These are phyloP conservation scores for Elymnias hypermnestra DNA, from an alignment of 1,140 invertebrate species.

Conservation along the genomic window DNA sequence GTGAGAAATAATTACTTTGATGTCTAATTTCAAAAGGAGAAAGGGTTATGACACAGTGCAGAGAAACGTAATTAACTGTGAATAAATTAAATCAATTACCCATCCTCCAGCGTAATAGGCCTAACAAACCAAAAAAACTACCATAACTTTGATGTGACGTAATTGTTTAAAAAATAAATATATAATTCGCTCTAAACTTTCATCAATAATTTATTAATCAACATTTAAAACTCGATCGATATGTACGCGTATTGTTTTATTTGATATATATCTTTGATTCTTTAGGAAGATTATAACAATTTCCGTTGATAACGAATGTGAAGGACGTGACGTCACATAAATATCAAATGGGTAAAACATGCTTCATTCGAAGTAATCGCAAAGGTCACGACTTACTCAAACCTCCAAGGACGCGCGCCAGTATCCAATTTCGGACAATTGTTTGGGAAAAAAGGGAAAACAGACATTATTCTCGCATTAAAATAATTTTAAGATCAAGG, in stretches of 20 bases:
- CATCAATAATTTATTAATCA: no score
- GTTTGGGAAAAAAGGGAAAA: conserved; percentile 43
- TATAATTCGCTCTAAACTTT: no score
- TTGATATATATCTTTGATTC: no score
- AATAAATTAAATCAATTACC: no score
- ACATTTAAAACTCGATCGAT: no score
- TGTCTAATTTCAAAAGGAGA: no score
- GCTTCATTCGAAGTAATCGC: conserved; percentile 14
- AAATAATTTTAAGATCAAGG: conserved; percentile 18
- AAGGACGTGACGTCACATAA: conserved; percentile 20
- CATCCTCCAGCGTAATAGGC: no score
- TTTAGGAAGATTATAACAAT: conserved; percentile 40
- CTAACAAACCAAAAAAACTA: no score
- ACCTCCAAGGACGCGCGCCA: conserved; percentile 65
- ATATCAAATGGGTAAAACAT: conserved; percentile 18
- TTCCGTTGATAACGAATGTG: conserved; percentile 4
- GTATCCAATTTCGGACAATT: conserved; percentile 70
- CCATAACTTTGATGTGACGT: neutral
- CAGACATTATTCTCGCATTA: conserved; percentile 58
- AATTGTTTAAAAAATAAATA: neutral
- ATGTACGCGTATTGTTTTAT: no score
- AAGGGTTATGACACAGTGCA: no score
- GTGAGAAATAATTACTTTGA: neutral
- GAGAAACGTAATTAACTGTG: no score
- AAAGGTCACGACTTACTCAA: conserved; percentile 59